Evolutionary conservation across 35 echinoderm and acorn worm genomes (phyloP).

Genomic region (Acanthaster planci): DNA sequence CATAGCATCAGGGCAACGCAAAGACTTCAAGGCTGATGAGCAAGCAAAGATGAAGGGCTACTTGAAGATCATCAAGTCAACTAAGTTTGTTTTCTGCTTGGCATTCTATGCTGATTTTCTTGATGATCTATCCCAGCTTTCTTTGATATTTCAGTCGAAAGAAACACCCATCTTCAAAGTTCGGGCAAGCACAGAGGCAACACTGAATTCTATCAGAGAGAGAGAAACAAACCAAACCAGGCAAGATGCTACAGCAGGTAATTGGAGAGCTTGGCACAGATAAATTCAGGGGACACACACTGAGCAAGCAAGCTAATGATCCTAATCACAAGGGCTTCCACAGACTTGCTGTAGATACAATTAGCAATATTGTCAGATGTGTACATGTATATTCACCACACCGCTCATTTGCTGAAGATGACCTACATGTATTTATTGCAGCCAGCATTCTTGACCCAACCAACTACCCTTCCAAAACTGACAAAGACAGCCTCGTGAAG

Average conservation of each 20-base stretch:
- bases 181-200: constrained; percentile 38
- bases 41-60: constrained; percentile 59
- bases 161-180: constrained; percentile 12
- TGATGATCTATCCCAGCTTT: constrained; percentile 42
- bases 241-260: neutral
- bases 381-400: constrained; percentile 15
- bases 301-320: constrained; percentile 4
- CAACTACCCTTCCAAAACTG: constrained; percentile 31
- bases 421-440: constrained; percentile 34
- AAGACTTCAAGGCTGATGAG: constrained; percentile 50
- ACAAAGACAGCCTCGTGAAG: neutral
- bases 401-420: neutral
- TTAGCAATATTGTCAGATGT: neutral
- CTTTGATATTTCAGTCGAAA: constrained; percentile 37
- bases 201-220: neutral
- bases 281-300: constrained; percentile 18
- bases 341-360: constrained; percentile 7
- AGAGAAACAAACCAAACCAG: constrained; percentile 26
- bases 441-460: constrained; percentile 33
- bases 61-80: constrained; percentile 37
- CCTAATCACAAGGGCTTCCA: constrained; percentile 19
- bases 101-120: constrained; percentile 29
- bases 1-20: constrained; percentile 13
- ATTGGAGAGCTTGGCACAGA: constrained; percentile 13
- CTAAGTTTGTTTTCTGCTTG: constrained; percentile 33